Conservation (phyloP, 2,113 vertebrate genomes). For the Tor tambroides region DNA sequence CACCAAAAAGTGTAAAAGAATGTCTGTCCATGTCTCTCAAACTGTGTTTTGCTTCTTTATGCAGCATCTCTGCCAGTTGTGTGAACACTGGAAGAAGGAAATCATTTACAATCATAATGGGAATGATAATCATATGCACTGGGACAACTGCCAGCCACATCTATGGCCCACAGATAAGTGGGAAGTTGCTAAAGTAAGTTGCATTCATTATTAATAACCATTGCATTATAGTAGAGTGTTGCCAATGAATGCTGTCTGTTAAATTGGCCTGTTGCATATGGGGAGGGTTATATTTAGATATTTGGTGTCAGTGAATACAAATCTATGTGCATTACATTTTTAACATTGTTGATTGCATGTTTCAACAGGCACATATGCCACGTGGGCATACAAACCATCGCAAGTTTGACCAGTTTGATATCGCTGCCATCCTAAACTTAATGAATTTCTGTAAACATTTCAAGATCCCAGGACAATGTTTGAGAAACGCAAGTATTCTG, state of each 20-base stretch:
- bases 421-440: conserved; percentile 63
- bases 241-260: not conserved
- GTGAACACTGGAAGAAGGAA: conserved; percentile 52
- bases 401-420: conserved; percentile 59
- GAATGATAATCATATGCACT: not conserved
- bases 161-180: conserved; percentile 63
- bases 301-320: not conserved
- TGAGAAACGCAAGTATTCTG: conserved; percentile 17
- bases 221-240: not conserved
- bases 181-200: conserved; percentile 66
- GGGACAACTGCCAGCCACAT: conserved; percentile 54
- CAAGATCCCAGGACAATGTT: fast-evolving
- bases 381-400: conserved; percentile 42
- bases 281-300: not conserved
- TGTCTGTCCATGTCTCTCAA: not conserved
- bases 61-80: conserved; percentile 44
- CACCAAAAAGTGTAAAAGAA: not conserved
- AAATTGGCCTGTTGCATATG: not conserved
- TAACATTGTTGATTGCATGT: not conserved
- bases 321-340: not conserved
- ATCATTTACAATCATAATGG: conserved; percentile 42
- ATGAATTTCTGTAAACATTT: conserved; percentile 61
- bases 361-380: conserved; percentile 65
- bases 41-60: not conserved
- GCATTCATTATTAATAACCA: not conserved